Percentiles rank a stretch among this genome's conserved stretches.
phyloP scores from a whole-genome alignment of 2,888 invertebrate genomes.

The Homarus gammarus region DNA sequence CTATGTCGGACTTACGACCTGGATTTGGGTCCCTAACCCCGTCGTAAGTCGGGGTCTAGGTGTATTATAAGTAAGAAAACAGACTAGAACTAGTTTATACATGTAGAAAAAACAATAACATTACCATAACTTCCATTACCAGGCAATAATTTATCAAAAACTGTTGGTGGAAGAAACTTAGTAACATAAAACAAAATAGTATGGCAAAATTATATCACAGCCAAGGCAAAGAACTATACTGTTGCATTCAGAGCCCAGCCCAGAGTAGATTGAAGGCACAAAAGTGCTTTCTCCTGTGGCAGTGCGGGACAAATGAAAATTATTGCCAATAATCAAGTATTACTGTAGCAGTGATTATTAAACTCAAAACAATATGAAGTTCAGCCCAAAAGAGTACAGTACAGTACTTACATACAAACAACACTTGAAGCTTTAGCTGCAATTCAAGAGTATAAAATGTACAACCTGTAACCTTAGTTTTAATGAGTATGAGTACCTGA shows the following conservation, averaged over 20 bases:
- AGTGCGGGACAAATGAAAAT: not conserved
- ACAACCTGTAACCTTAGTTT: not conserved
- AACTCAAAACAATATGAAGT: not conserved
- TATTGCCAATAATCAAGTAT: not conserved
- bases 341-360: not conserved
- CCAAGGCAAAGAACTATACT: not conserved
- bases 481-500: not conserved
- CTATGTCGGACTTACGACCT: no score
- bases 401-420: not conserved
- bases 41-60: no score
- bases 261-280: not conserved
- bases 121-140: slow-evolving; percentile 47
- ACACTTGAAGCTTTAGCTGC: not conserved
- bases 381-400: not conserved
- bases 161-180: not conserved
- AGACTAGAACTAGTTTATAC: slow-evolving; percentile 21
- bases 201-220: slow-evolving; percentile 28
- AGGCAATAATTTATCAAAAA: slow-evolving; percentile 24
- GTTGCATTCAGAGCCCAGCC: not conserved
- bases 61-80: no score
- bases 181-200: not conserved
- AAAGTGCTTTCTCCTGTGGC: not conserved
- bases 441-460: not conserved
- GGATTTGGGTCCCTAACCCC: no score
- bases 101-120: slow-evolving; percentile 31